Evolutionary conservation across 2,888 invertebrate genomes (phyloP).

Genomic region (Theristus sp.): DNA sequence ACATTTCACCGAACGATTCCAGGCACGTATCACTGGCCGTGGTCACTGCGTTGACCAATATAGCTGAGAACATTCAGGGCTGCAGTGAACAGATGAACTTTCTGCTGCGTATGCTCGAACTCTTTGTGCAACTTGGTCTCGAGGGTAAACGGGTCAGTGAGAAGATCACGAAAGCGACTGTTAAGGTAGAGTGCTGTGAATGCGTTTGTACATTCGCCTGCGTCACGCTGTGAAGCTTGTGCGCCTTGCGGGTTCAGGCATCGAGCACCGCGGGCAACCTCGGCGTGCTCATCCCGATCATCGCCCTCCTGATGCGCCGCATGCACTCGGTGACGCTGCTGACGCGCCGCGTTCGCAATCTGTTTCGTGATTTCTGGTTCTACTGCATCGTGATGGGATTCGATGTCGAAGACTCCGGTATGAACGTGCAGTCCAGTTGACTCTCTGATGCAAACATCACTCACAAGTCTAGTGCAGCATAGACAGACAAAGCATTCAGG

Average conservation of each 20-base stretch:
- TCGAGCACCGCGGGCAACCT: conserved; percentile 89
- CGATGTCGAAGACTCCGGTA: conserved; percentile 48
- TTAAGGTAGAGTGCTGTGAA: conserved; percentile 39
- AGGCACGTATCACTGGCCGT: conserved; percentile 80
- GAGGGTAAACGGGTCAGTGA: conserved; percentile 90
- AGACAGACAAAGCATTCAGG: no score
- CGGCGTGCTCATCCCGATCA: conserved; percentile 90
- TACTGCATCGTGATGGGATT: conserved; percentile 98
- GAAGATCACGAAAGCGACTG: conserved; percentile 51
- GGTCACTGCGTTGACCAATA: conserved; percentile 83
- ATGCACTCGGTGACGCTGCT: conserved; percentile 44
- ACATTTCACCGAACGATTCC: conserved; percentile 5
- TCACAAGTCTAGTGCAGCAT: no score
- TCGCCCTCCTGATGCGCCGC: conserved; percentile 64
- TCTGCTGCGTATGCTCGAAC: conserved; percentile 52
- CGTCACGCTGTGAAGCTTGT: no score
- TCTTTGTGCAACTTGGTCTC: conserved; percentile 90
- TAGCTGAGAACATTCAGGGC: conserved; percentile 78
- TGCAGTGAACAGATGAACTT: conserved; percentile 39
- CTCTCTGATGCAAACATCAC: no score
- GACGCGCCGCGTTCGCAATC: conserved; percentile 69
- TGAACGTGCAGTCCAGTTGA: no score
- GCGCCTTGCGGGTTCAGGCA: conserved; percentile 42
- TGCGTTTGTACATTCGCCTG: no score
- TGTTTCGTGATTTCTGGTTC: conserved; percentile 98